Conservation (phyloP, 2,113 vertebrate genomes). For the Xiphophorus maculatus region DNA sequence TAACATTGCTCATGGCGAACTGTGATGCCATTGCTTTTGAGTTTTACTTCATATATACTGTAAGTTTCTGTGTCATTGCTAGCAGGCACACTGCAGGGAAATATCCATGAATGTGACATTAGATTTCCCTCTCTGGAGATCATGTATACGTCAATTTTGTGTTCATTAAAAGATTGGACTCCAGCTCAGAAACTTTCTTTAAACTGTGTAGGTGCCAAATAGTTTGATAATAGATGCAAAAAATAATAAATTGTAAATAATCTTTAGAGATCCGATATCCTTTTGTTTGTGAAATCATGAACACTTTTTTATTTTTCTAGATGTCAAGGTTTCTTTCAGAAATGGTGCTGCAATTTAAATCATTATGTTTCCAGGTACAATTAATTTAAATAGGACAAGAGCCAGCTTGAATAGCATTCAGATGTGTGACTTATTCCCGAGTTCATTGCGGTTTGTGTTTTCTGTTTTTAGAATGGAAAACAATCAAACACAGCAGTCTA, state of each 20-base stretch:
- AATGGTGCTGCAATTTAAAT: conserved; percentile 23
- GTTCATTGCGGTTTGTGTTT: conserved; percentile 41
- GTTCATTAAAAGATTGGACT: not conserved
- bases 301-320: not conserved
- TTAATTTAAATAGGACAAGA: conserved; percentile 26
- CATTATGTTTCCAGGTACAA: conserved; percentile 6
- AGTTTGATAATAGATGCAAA: not conserved
- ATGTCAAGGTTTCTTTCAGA: conserved; percentile 16
- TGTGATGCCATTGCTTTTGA: conserved; percentile 35
- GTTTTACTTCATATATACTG: conserved; percentile 30
- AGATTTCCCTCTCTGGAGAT: conserved; percentile 37
- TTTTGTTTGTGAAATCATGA: not conserved
- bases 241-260: not conserved
- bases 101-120: conserved; percentile 46
- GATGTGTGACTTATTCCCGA: conserved; percentile 36
- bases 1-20: conserved; percentile 39
- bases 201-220: not conserved
- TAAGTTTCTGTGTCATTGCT: conserved; percentile 36
- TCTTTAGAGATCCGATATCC: not conserved
- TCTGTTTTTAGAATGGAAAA: conserved; percentile 33
- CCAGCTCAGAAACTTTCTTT: not conserved
- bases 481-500: conserved; percentile 49
- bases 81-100: conserved; percentile 50
- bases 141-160: conserved; percentile 29
- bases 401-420: conserved; percentile 17